Base-by-base conservation (phyloP, 2,113 vertebrate species). In the Aplodontia rufa region DNA sequence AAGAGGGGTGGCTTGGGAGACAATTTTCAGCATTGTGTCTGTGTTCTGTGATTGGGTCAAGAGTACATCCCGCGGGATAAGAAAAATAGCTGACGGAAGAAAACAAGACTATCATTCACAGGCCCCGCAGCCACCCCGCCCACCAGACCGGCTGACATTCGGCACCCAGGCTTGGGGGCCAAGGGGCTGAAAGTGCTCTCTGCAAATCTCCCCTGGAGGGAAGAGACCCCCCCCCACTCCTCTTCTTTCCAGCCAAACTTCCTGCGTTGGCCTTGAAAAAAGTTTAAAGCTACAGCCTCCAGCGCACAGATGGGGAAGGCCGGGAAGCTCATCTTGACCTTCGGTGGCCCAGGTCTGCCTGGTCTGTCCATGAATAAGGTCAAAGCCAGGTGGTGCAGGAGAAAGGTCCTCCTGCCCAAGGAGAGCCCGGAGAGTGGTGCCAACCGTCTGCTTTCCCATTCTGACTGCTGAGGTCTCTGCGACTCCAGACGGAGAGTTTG, bases 251-350 rank as follows among this genome's bases (percentile, higher is more conserved):
- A 97, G 97, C 95, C 90, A 64, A 93, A 94, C 98, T 98, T 98
- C 97, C 98, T 98, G 95, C 94, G 64, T 80, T 37, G 4, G 22
- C 96, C 97, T 98, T 98, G 97, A 98, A 98, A 98, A 98, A 98
- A 98, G 98, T 97, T 98, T 98, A 98, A 98, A 98, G 97, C 87
- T 75, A 80, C 71, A 98, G 97, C 96, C 98, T 96, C 97, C 93
- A 88, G 26, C 92, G 97, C 95, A 89, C 95, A 96, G 97, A 95
- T 47, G 28, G 93, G 97, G 91, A 86, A 75, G 93, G 96, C 88
- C 96, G 96, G 97, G 98, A 98, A 98, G 83, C 85, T 26, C 91
- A 72, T 95, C 89, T 19, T 64, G 81, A 74, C 95, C 87, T 97
- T 96, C 7, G 91, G 82, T 92, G 60, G 86, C 53, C 84, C 12